A percentile compares a stretch with the other conserved stretches of the same genome.
These are phyloP conservation scores for Channa striata DNA, from an alignment of 2,797 vertebrate species.

Conservation along the genomic window DNA sequence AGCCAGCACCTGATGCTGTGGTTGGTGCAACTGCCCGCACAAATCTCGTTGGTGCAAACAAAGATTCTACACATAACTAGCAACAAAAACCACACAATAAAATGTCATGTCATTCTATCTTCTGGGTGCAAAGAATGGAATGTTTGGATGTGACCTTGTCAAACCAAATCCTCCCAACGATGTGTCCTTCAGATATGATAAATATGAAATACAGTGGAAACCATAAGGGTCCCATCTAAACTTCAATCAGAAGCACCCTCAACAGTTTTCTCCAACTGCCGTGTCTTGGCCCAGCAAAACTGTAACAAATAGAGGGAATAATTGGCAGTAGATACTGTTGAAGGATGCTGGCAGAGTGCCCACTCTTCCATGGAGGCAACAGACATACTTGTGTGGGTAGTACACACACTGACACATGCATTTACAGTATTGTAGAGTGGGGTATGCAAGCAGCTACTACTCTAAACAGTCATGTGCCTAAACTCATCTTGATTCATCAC, in stretches of 20 bases:
- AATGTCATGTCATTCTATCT: conserved; percentile 37
- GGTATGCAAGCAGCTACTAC: conserved; percentile 7
- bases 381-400: conserved; percentile 15
- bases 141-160: conserved; percentile 19
- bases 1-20: conserved; percentile 33
- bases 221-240: conserved; percentile 5
- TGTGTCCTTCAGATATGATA: conserved; percentile 14
- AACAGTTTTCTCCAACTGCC: conserved; percentile 43
- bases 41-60: conserved; percentile 19
- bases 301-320: conserved; percentile 74
- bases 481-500: conserved; percentile 6
- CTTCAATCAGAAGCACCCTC: conserved; percentile 40
- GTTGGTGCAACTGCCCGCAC: conserved; percentile 7
- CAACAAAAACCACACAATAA: conserved; percentile 21
- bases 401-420: conserved; percentile 1
- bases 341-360: conserved; percentile 59
- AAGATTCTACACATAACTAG: conserved; percentile 43
- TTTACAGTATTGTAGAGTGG: not conserved
- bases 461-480: not conserved
- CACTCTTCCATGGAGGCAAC: conserved; percentile 58
- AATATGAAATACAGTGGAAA: conserved; percentile 8
- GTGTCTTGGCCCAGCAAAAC: conserved; percentile 52
- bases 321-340: conserved; percentile 67
- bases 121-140: conserved; percentile 15
- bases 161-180: conserved; percentile 14